Evolutionary conservation across 2,113 vertebrate genomes (phyloP), one percentile per base, ranked within the genome.

Genomic region (Plecturocebus donacophilus): DNA sequence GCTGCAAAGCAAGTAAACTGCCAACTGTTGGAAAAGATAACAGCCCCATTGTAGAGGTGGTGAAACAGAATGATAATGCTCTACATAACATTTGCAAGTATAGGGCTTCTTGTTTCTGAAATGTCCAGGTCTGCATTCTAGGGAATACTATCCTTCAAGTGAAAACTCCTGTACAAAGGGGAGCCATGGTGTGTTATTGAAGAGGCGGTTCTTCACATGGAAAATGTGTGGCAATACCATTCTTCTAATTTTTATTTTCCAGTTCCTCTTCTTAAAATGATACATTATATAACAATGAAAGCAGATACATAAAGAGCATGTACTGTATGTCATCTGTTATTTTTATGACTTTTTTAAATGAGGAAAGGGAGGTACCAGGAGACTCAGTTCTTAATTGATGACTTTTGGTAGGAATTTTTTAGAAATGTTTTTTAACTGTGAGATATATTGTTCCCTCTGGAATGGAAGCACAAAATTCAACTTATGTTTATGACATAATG

Each of bases 271-370:
- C 66, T 85, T 75, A 49, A 84, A 61, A 45, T n/a, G 5, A 56
- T 66, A 47, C 1, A 45, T n/a, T 81, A 70, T 27, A 35, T 70
- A 70, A 64, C 85, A 95, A 23, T 71, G 68, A 61, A 79, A 82
- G 20, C 11, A 30, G 5, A 61, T 38, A 54, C 13, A n/a, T 40
- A 38, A 87, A 75, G 14, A 77, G 32, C 6, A 77, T 8, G 6
- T 58, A 32, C 6, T 54, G 8, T 45, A 75, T 90, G 13, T 30
- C 61, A 76, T 20, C 9, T 21, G 32, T 19, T 32, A 56, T 76
- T 95, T 88, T 96, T 54, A 85, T 86, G 17, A 79, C 49, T 82
- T 91, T 96, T 93, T 79, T 42, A 95, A 61, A 83, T 84, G 40
- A 95, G 7, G 11, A 91, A 89, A 10, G 73, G 45, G 68, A 91